Evolutionary conservation across 2,113 vertebrate species (phyloP), one percentile per base, ranked within the genome.

Genomic region (Neogobius melanostomus): DNA sequence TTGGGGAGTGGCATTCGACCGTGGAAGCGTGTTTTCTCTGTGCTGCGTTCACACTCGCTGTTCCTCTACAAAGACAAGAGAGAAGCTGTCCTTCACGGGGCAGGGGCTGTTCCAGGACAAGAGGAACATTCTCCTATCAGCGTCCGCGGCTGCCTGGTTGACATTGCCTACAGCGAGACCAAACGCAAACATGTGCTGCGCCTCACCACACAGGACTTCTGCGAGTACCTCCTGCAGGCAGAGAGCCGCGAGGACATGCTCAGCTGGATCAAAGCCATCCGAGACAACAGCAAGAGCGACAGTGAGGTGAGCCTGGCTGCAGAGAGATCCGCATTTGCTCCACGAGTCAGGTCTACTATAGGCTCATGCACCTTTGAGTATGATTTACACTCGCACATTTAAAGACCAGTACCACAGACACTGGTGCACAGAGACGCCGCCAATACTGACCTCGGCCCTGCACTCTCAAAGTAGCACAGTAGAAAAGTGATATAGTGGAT

Each of bases 111-210:
- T 71, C 87, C 89, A 73, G 87, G 91, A 87, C 92, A 81, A 90
- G 95, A 96, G 74, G 95, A 97, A 82, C 94, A 96, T 89, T 95
- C 94, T 83, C 96, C 94, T 60, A 93, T 98, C 93, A 95, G 95
- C 93, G 93, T 98, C 91, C 93, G 93, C 67, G 95, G 95, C 91
- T 97, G 97, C 93, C 93, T 98, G 88, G 94, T 98, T 82, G 97
- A 98, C 94, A 98, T 98, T 72, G 97, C 97, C 82, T 98, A 99
- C 94, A 97, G 96, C 82, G 96, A 97, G 82, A 98, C 96, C 84
- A 98, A 97, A 89, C 94, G 95, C 72, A 98, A 97, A 88, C 94
- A 99, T 90, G 94, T 95, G 75, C 93, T 99, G 92, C 92, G 97
- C 72, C 94, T 98, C 88, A 98, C 95, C 88, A 99, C 97, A 49